A percentile compares a stretch with the other conserved stretches of the same genome.
Conservation (phyloP, 2,113 vertebrate genomes). For the Cromileptes altivelis region DNA sequence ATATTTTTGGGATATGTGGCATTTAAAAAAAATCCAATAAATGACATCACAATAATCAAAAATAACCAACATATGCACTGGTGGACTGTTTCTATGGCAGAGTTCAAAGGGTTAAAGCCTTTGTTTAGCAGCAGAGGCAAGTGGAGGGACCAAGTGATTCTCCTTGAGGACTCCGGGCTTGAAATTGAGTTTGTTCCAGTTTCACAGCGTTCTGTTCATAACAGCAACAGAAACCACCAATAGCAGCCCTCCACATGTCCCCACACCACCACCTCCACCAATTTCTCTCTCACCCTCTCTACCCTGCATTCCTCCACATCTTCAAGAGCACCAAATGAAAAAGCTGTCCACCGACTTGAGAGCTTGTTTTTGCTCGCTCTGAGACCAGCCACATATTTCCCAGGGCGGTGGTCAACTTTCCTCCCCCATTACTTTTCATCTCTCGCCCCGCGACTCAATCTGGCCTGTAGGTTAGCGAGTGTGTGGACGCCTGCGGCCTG, state of each 20-base stretch:
- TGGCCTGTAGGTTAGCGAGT: slow-evolving; percentile 36
- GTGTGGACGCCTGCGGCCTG: slow-evolving; percentile 43
- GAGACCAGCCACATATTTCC: slow-evolving; percentile 72
- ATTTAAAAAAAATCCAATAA: too few species aligned
- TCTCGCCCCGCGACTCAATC: slow-evolving; percentile 28
- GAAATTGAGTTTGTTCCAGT: slow-evolving; percentile 74
- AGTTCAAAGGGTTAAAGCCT: slow-evolving; percentile 23
- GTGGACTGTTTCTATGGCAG: too few species aligned
- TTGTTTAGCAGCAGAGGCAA: slow-evolving; percentile 12
- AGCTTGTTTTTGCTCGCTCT: slow-evolving; percentile 57
- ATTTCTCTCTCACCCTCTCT: slow-evolving; percentile 8
- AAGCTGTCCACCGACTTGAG: slow-evolving; percentile 57
- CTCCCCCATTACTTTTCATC: slow-evolving; percentile 47
- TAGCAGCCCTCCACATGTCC: background rate
- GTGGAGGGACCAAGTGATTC: slow-evolving; percentile 23
- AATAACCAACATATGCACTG: too few species aligned
- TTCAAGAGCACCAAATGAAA: slow-evolving; percentile 65
- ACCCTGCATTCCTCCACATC: slow-evolving; percentile 35
- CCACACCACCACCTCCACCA: slow-evolving; percentile 19
- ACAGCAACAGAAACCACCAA: slow-evolving; percentile 57
- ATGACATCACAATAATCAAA: too few species aligned
- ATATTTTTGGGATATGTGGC: too few species aligned
- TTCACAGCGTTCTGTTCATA: slow-evolving; percentile 59
- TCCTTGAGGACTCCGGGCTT: slow-evolving; percentile 58
- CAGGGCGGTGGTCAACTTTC: slow-evolving; percentile 69